These are phyloP conservation scores for Caenorhabditis sinica DNA, from an alignment of 2,888 invertebrate genomes.

Conservation along the genomic window DNA sequence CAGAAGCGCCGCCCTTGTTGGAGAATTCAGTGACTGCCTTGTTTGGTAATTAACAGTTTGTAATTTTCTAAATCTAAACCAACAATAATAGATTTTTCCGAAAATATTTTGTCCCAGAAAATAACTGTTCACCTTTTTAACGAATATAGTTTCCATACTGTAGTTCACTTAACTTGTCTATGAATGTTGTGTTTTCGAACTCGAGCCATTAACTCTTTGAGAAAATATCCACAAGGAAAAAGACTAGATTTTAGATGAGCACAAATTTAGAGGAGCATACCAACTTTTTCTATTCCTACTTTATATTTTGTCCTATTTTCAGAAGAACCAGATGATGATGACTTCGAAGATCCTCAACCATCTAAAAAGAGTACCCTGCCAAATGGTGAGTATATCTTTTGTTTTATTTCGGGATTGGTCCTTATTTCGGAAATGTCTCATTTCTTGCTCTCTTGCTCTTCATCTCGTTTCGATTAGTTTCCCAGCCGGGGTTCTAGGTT, in stretches of 20 bases:
- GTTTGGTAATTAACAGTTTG: conserved; percentile 42
- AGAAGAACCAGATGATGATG: conserved; percentile 59
- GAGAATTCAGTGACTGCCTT: conserved; percentile 49
- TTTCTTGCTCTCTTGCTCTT: conserved; percentile 5
- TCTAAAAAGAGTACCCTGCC: conserved; percentile 40
- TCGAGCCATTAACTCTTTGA: no score
- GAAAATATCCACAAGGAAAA: no score
- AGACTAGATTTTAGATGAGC: not conserved
- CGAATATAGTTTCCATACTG: no score
- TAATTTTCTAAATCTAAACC: not conserved
- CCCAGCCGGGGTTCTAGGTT: conserved; percentile 49
- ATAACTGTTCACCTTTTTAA: no score
- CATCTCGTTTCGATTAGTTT: conserved; percentile 53
- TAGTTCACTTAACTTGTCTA: no score
- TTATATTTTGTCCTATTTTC: not conserved
- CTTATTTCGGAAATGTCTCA: conserved; percentile 23
- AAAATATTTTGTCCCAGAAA: no score
- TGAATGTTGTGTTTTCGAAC: no score
- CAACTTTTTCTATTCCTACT: no score
- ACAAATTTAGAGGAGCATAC: not conserved
- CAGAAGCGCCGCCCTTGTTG: conserved; percentile 46
- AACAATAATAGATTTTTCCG: not conserved
- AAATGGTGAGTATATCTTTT: conserved; percentile 38
- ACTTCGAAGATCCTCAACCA: conserved; percentile 27
- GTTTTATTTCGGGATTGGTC: conserved; percentile 15